Base-by-base conservation (phyloP, 2,888 invertebrate genomes). In the Megaustenia siamemsis region DNA sequence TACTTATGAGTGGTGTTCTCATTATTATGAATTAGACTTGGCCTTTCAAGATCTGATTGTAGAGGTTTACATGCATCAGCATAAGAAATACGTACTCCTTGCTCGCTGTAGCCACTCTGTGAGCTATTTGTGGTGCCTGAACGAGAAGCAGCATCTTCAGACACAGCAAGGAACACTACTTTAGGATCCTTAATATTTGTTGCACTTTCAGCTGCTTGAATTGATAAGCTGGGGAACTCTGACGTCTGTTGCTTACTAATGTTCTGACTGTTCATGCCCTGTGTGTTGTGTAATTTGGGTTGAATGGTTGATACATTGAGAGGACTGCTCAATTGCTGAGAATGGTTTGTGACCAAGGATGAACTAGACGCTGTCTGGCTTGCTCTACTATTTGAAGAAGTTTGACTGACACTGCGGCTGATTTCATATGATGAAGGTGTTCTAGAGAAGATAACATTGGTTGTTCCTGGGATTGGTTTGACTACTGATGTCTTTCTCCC, bases 401-500 rank as follows among this genome's bases (percentile, higher is more conserved):
- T 56, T 81, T 80, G 75, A 32, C 85, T 85, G 35, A 77, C 15
- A 32, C 83, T 69, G 71, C 68, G 73, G 28, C 32, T 85, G 12
- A 66, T 40, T 43, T 49, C 53, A 21, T 18, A 6, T 21, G 83
- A 73, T 21, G 66, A 35, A 8, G 71, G 40, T 28, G 83, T 79
- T n/a, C 80, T 75, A 5, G 87, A 85, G 40, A 87, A 89, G 32
- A 91, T 85, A 8, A 88, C 88, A 63, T 89, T 87, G n/a, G 90
- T 89, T 28, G 92, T 90, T 24, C 92, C 92, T 18, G 92, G 92
- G 24, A 91, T 89, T 69, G 91, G 92, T 73, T 90, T 90, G 28
- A 89, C 89, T 28, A 82, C 35, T 1, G 90, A 89, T 10, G 88
- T 85, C 38, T 89, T 88, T 43, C 90, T 87, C 15, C 92, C 92